Percentiles rank a stretch among this genome's conserved stretches.
Evolutionary conservation across 2,113 vertebrate species (phyloP).

Genomic region (Stegostoma tigrinum): DNA sequence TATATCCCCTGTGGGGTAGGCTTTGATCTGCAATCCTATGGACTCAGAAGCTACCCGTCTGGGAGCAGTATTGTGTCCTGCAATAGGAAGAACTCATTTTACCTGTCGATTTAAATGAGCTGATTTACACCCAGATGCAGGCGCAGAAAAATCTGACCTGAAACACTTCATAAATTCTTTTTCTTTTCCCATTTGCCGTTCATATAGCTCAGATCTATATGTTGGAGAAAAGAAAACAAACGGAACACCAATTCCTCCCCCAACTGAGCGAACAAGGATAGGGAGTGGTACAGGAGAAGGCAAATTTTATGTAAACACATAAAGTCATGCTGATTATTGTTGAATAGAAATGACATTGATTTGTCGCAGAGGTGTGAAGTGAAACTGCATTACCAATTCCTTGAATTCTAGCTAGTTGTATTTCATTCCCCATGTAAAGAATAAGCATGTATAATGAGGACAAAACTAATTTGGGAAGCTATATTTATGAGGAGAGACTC

Average conservation of each 20-base stretch:
- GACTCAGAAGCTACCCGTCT: too few relatives aligned
- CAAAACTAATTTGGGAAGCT: not conserved
- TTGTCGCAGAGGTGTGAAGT: not conserved
- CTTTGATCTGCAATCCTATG: too few relatives aligned
- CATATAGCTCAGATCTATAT: not conserved
- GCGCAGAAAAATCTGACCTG: not conserved
- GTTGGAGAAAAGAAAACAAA: not conserved
- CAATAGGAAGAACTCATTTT: too few relatives aligned
- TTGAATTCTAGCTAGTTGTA: not conserved
- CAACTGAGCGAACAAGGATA: not conserved
- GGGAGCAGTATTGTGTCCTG: too few relatives aligned
- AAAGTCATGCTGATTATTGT: not conserved
- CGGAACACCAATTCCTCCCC: not conserved
- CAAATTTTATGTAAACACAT: not conserved
- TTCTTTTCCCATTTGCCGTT: not conserved
- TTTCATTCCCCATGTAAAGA: not conserved
- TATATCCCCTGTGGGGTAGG: too few relatives aligned
- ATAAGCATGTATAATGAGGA: conserved; percentile 11
- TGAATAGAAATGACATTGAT: not conserved
- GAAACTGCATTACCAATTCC: not conserved
- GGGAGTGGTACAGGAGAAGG: not conserved
- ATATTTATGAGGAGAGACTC: conserved; percentile 29
- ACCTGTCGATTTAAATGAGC: too few relatives aligned
- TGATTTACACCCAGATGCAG: not conserved
- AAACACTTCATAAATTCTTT: not conserved